Percentiles rank a stretch among this genome's conserved stretches.
These are phyloP conservation scores for Hyphantria cunea DNA, from an alignment of 1,140 invertebrate genomes.

Conservation along the genomic window DNA sequence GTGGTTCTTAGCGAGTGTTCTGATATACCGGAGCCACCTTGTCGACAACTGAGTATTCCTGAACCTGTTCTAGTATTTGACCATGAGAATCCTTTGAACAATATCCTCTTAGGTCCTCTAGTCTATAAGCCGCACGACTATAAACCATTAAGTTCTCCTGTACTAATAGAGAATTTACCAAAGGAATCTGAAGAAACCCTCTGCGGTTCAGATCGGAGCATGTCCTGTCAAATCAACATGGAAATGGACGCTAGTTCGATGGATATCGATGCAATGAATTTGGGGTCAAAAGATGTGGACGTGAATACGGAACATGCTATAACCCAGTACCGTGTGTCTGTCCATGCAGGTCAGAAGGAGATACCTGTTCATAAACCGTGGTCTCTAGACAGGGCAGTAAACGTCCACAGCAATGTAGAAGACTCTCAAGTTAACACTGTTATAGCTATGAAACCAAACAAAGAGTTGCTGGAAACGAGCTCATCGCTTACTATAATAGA, in stretches of 20 bases:
- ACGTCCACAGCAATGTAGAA: conserved; percentile 36
- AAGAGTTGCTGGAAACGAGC: conserved; percentile 52
- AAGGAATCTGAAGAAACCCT: conserved; percentile 28
- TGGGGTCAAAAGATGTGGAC: no score
- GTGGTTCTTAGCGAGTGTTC: background rate
- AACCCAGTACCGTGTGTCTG: no score
- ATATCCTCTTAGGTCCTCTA: conserved; percentile 49
- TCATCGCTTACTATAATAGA: conserved; percentile 65
- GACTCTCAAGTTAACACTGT: conserved; percentile 59
- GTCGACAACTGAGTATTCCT: background rate
- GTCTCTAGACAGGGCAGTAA: conserved; percentile 44
- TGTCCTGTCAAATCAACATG: background rate
- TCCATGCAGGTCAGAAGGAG: no score
- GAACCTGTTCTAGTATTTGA: conserved; percentile 56
- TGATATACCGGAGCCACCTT: background rate
- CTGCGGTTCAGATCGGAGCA: conserved; percentile 14
- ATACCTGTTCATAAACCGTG: no score
- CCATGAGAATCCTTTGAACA: conserved; percentile 64
- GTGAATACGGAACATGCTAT: no score
- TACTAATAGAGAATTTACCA: background rate
- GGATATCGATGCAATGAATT: no score
- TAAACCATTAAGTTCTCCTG: conserved; percentile 39
- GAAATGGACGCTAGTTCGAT: no score
- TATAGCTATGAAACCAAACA: conserved; percentile 63
- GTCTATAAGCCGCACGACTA: conserved; percentile 51